These are phyloP conservation scores for Notiomystis cincta DNA, from an alignment of 2,113 vertebrate genomes.

Conservation along the genomic window DNA sequence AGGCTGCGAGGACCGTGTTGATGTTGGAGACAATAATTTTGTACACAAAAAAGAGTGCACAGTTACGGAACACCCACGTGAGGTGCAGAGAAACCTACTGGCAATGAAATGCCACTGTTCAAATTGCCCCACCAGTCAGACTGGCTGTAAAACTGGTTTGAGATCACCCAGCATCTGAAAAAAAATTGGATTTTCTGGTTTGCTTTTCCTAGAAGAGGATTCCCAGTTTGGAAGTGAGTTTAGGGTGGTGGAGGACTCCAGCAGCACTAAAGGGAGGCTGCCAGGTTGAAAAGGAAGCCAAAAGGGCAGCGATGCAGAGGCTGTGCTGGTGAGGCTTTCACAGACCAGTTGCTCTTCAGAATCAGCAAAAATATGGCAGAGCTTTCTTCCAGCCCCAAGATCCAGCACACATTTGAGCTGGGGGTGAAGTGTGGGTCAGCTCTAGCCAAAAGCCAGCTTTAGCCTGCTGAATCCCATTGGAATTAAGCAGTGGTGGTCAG, in stretches of 20 bases:
- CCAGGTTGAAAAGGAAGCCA: not conserved
- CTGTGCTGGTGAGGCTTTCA: fast-evolving
- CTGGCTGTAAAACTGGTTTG: not conserved
- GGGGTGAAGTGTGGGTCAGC: not conserved
- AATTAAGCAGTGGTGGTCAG: not conserved
- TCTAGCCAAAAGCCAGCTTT: not conserved
- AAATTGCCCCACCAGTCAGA: not conserved
- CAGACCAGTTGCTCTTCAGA: not conserved
- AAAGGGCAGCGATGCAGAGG: not conserved
- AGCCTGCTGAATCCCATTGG: not conserved
- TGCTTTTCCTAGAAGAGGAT: not conserved
- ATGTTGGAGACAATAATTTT: not conserved
- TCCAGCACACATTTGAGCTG: not conserved
- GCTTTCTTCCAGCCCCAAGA: not conserved
- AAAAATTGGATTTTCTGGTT: too few species aligned
- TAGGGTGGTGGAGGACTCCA: not conserved
- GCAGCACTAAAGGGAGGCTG: not conserved
- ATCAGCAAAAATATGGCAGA: not conserved
- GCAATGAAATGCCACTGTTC: not conserved
- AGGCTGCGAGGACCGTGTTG: not conserved
- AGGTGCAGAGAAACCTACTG: not conserved
- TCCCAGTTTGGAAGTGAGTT: not conserved
- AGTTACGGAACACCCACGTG: not conserved
- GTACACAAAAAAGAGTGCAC: constrained; percentile 39
- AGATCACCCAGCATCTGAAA: not conserved